Conservation (phyloP, 2,797 vertebrate species). For the Lindbergichthys nudifrons region DNA sequence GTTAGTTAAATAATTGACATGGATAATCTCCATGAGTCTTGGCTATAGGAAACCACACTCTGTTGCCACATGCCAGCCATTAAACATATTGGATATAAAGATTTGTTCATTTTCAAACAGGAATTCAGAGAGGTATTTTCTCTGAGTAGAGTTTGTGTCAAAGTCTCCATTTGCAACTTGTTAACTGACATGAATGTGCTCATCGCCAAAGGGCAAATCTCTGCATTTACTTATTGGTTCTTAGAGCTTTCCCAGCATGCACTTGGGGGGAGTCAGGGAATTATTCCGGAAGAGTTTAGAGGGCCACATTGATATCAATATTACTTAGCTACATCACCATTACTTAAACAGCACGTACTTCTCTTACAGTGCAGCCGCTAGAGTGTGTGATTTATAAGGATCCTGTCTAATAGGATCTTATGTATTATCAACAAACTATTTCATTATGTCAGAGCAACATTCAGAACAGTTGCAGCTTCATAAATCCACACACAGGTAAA, state of each 20-base stretch:
- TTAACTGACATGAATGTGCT: conserved; percentile 24
- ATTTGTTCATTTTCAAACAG: conserved; percentile 26
- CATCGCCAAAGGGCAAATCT: conserved; percentile 8
- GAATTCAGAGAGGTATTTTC: conserved; percentile 24
- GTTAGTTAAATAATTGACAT: conserved; percentile 80
- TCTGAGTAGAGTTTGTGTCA: conserved; percentile 31
- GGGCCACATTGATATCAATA: conserved; percentile 23
- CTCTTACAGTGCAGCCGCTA: conserved; percentile 12
- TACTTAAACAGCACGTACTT: conserved; percentile 33
- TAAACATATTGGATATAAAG: conserved; percentile 38
- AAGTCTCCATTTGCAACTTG: conserved; percentile 14
- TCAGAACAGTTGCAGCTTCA: neutral
- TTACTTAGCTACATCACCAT: conserved; percentile 27
- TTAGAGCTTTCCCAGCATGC: conserved; percentile 43
- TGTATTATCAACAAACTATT: conserved; percentile 1
- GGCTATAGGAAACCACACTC: conserved; percentile 66
- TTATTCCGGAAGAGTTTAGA: conserved; percentile 2
- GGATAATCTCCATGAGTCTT: conserved; percentile 64
- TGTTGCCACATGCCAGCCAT: conserved; percentile 36
- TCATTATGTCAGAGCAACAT: neutral
- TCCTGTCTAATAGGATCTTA: neutral
- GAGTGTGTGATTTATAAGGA: neutral
- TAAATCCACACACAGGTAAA: conserved; percentile 15
- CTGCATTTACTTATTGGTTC: conserved; percentile 30
- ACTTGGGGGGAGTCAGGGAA: conserved; percentile 10